A percentile compares a stretch with the other conserved stretches of the same genome.
phyloP scores from a whole-genome alignment of 2,113 vertebrate genomes.

The Thunnus maccoyii region DNA sequence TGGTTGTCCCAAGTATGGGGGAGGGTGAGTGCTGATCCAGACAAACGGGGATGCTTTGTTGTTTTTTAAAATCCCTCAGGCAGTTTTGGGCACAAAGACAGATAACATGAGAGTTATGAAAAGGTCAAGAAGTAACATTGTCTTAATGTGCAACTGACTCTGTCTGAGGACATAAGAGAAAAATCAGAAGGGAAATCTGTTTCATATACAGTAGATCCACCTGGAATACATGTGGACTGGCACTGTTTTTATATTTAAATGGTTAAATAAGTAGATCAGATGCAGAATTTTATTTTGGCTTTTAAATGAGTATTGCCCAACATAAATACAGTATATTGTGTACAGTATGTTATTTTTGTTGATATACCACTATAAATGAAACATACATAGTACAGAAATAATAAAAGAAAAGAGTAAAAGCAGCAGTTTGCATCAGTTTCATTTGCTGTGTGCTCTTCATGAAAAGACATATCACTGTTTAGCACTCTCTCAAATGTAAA shows the following conservation, averaged over 20 bases:
- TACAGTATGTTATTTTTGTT: not conserved
- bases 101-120: slow-evolving; percentile 59
- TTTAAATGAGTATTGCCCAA: no score
- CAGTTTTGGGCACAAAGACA: slow-evolving; percentile 49
- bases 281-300: no score
- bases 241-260: not conserved
- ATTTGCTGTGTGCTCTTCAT: not conserved
- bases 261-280: no score
- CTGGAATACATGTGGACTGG: not conserved
- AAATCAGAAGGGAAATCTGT: slow-evolving; percentile 3
- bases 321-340: no score
- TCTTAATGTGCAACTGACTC: slow-evolving; percentile 53
- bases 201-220: not conserved
- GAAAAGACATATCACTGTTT: not conserved
- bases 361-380: not conserved
- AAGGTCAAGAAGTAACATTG: slow-evolving; percentile 70
- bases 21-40: slow-evolving; percentile 35
- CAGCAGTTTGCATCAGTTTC: not conserved
- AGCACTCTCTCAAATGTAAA: not conserved
- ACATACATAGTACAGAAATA: not conserved
- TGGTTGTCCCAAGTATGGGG: slow-evolving; percentile 4
- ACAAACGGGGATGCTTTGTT: slow-evolving; percentile 35
- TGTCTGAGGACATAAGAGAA: slow-evolving; percentile 26
- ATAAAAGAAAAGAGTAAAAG: no score
- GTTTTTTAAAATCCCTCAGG: slow-evolving; percentile 57